Base-by-base conservation (phyloP, 1,140 invertebrate genomes). In the Pseudomyrmex cubaensis region DNA sequence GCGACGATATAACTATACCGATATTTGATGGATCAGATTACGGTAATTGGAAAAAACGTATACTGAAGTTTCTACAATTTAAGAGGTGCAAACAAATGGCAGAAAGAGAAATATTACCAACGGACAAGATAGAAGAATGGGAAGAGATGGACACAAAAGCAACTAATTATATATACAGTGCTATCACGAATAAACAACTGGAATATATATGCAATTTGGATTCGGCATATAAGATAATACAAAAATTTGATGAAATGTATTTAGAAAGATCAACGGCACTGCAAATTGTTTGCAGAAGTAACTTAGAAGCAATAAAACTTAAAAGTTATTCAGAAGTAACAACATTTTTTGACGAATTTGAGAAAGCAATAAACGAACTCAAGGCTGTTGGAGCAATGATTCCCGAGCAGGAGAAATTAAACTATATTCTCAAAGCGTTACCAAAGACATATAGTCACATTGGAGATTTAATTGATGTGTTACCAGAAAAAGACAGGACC, bases 281-380 rank as follows among this genome's bases (percentile, higher is more conserved):
- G 20, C 83, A 88, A 52, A 90, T 88, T 44, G 69, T 85, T n/a
- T 73, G 69, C 13, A 57, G 83, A 83, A 84, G 78, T 22, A 88
- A 82, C 12, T n/a, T 87, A 25, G 85, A 90, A 76, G 73, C 62
- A 44, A 63, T 90, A 2, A 86, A 78, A 52, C 48, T 87, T 10
- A 82, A 86, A 76, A 56, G 85, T 69, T 89, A 92, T n/a, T 83
- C 12, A 70, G 84, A 80, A 70, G 63, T 92, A 13, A 86, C 90
- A 69, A 85, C 88, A 15, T 93, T 93, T 44, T 93, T 93, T 61
- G 85, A 89, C 62, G 90, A 92, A 66, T 93, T 93, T 82, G 90
- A 93, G 50, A 92, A 92, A 90, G 61, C 83, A 10, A 13, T 87
- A 56, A 93, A 92, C 78, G 90, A 93, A 5, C 89, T 92, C 0